A percentile compares a stretch with the other conserved stretches of the same genome.
Evolutionary conservation across 2,113 vertebrate genomes (phyloP).

Genomic region (Archocentrus centrarchus): DNA sequence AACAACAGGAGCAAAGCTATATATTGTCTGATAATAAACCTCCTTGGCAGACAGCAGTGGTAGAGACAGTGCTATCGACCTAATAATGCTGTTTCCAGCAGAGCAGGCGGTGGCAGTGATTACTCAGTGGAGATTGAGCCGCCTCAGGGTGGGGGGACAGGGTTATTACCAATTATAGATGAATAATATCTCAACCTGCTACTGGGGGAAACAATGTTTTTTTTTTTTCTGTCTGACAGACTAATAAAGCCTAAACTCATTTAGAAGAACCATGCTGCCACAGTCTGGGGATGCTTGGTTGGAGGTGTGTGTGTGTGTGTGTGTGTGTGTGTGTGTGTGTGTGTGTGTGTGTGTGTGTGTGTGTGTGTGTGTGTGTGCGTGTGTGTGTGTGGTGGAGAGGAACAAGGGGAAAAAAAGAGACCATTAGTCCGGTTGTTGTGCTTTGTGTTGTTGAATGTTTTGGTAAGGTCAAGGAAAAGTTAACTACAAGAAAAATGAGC

Average conservation of each 20-base stretch:
- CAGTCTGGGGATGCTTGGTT: conserved; percentile 40
- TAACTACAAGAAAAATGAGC: conserved; percentile 36
- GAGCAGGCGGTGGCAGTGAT: conserved; percentile 69
- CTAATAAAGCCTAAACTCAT: conserved; percentile 71
- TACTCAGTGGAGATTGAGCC: conserved; percentile 73
- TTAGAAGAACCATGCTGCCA: conserved; percentile 43
- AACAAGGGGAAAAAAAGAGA: background rate
- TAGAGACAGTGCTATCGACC: conserved; percentile 62
- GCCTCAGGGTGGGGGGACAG: conserved; percentile 62
- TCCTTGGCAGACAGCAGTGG: conserved; percentile 58
- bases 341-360: background rate
- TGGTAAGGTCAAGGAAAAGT: conserved; percentile 54
- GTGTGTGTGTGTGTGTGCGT: background rate
- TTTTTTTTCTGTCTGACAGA: conserved; percentile 21
- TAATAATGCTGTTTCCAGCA: conserved; percentile 69
- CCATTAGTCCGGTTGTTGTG: conserved; percentile 49
- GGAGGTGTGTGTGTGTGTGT: conserved; percentile 2
- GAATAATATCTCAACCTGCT: conserved; percentile 77
- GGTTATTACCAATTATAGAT: conserved; percentile 81
- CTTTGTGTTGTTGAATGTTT: conserved; percentile 21
- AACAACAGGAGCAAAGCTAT: conserved; percentile 41
- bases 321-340: background rate
- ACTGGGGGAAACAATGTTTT: conserved; percentile 64
- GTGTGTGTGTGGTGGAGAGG: background rate
- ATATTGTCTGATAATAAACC: conserved; percentile 70